Percentiles rank a stretch among this genome's conserved stretches.
Conservation (phyloP, 2,113 vertebrate species). For the Eidolon helvum region DNA sequence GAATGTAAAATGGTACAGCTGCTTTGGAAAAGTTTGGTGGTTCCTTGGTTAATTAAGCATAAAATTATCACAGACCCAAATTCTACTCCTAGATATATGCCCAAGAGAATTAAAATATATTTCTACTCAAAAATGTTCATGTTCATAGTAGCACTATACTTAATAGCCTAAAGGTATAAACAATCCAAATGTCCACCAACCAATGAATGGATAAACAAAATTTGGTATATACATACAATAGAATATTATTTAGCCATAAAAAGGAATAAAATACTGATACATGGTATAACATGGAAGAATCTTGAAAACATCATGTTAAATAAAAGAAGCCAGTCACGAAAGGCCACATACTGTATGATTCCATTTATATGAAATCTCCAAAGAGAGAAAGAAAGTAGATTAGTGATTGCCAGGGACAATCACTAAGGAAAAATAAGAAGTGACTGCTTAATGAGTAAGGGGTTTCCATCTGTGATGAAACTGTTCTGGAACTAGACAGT, state of each 20-base stretch:
- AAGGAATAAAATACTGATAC: neutral
- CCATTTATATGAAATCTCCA: slow-evolving; percentile 10
- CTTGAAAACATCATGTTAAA: neutral
- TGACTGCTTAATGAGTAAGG: neutral
- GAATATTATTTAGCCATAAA: neutral
- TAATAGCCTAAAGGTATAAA: neutral
- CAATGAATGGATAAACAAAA: neutral
- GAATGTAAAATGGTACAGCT: neutral
- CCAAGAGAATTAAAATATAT: neutral
- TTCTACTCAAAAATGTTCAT: slow-evolving; percentile 8
- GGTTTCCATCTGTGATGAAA: slow-evolving; percentile 10
- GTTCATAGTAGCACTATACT: neutral
- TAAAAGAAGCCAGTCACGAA: neutral
- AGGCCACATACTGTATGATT: neutral
- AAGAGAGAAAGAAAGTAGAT: neutral
- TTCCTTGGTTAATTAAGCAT: neutral
- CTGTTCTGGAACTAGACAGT: neutral
- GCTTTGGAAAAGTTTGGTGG: neutral
- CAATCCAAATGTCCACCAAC: neutral
- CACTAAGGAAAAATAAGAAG: neutral
- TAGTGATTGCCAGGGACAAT: neutral
- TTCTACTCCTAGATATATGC: neutral
- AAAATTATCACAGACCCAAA: neutral
- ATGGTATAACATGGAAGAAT: neutral
- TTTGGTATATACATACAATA: neutral